phyloP scores from a whole-genome alignment of 2,888 invertebrate species.

The Amphipyra berbera region DNA sequence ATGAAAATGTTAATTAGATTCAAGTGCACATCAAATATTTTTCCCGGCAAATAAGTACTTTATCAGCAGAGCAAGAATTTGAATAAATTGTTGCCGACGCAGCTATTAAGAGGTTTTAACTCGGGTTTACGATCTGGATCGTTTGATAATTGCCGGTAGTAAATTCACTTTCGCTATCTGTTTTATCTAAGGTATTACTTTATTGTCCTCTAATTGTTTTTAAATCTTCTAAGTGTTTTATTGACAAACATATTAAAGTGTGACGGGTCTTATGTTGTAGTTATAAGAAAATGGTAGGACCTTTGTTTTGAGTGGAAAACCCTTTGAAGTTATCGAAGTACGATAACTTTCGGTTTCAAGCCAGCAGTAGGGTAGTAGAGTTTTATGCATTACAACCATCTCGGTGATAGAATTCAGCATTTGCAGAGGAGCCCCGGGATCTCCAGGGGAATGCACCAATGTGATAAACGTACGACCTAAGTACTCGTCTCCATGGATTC shows the following conservation, averaged over 20 bases:
- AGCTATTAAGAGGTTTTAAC: conserved; percentile 77
- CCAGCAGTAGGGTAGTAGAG: too few relatives aligned
- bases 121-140: conserved; percentile 76
- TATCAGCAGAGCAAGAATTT: conserved; percentile 71
- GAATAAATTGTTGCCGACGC: conserved; percentile 76
- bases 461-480: too few relatives aligned
- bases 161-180: conserved; percentile 75
- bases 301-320: background rate
- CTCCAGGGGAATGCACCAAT: too few relatives aligned
- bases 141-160: conserved; percentile 75
- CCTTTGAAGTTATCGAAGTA: background rate
- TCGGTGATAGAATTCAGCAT: too few relatives aligned
- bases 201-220: conserved; percentile 66
- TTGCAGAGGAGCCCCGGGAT: too few relatives aligned
- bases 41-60: conserved; percentile 60
- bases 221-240: conserved; percentile 41
- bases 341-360: too few relatives aligned
- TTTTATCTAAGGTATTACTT: conserved; percentile 70
- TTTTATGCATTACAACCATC: too few relatives aligned
- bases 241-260: conserved; percentile 5
- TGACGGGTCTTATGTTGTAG: background rate
- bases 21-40: conserved; percentile 64
- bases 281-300: too few relatives aligned
- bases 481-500: too few relatives aligned
- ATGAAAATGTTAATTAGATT: conserved; percentile 62